Conservation (phyloP, 2,797 vertebrate genomes). For the Chelon auratus region DNA sequence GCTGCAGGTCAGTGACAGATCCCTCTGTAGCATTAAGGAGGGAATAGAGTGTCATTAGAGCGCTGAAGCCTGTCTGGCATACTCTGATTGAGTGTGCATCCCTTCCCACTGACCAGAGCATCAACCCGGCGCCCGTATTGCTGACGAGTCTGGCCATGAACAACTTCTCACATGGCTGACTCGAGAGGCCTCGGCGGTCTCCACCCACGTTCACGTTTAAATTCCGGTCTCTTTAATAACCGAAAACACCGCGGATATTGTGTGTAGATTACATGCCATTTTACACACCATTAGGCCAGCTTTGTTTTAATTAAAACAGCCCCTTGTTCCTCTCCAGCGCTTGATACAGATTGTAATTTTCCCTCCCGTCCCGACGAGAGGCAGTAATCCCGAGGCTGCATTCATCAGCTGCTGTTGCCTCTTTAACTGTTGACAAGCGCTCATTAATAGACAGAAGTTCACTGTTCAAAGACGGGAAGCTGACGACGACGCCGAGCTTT, state of each 20-base stretch:
- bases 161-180: conserved; percentile 58
- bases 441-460: conserved; percentile 86
- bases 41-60: conserved; percentile 68
- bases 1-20: conserved; percentile 67
- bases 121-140: conserved; percentile 33
- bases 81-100: conserved; percentile 60
- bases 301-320: conserved; percentile 94
- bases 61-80: conserved; percentile 57
- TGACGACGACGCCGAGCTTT: conserved; percentile 54
- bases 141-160: conserved; percentile 43
- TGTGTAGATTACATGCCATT: conserved; percentile 90
- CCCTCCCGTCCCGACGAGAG: conserved; percentile 85
- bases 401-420: conserved; percentile 90
- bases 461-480: conserved; percentile 75
- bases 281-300: conserved; percentile 85
- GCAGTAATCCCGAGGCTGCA: conserved; percentile 86
- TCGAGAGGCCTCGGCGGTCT: conserved; percentile 21
- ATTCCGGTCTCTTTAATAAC: conserved; percentile 71
- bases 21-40: conserved; percentile 66
- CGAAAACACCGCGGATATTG: conserved; percentile 83
- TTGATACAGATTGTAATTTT: conserved; percentile 89
- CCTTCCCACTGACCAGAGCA: conserved; percentile 57
- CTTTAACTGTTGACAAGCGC: conserved; percentile 91
- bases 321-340: conserved; percentile 89
- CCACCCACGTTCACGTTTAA: conserved; percentile 62